These are phyloP conservation scores for Diplodus puntazzo DNA, from an alignment of 2,797 vertebrate species.

Conservation along the genomic window DNA sequence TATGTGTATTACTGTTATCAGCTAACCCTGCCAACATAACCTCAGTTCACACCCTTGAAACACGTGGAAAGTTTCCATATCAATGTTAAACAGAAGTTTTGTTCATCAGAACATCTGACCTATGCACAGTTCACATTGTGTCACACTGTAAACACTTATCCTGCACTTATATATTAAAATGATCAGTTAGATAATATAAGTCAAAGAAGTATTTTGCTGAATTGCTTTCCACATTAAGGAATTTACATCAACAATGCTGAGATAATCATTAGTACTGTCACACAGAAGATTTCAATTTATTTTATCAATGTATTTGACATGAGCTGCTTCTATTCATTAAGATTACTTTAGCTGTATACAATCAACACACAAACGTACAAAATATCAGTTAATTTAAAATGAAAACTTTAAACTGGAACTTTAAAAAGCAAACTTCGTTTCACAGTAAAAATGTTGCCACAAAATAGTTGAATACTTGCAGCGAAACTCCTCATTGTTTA, in stretches of 20 bases:
- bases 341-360: not conserved
- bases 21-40: conserved; percentile 8
- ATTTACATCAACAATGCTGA: not conserved
- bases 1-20: conserved; percentile 34
- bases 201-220: not conserved
- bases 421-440: not conserved
- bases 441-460: not conserved
- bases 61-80: conserved; percentile 41
- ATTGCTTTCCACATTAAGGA: not conserved
- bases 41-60: conserved; percentile 10
- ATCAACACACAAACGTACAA: not conserved
- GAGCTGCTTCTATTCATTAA: not conserved
- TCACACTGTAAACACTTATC: not conserved
- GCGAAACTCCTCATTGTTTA: not conserved
- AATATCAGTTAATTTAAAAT: not conserved
- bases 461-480: not conserved
- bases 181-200: conserved; percentile 10
- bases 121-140: not conserved
- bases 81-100: conserved; percentile 34
- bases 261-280: not conserved
- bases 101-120: conserved; percentile 12
- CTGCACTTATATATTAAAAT: not conserved
- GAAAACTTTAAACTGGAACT: not conserved
- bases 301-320: not conserved
- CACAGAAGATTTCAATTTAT: not conserved